Base-by-base conservation (phyloP, 2,797 vertebrate species). In the Hippoglossus hippoglossus region DNA sequence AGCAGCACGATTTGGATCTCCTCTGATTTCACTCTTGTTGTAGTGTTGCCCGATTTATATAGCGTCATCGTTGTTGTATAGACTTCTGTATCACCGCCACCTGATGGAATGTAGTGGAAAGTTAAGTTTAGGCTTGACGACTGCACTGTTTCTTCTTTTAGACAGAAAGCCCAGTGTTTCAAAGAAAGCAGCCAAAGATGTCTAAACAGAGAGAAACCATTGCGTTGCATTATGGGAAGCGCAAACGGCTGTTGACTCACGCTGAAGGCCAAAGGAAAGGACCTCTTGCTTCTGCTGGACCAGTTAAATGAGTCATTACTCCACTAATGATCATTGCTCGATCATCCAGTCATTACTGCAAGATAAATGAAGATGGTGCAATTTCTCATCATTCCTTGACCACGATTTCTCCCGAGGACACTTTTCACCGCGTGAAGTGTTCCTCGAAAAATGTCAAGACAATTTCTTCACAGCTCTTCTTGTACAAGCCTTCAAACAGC, bases 381-480 rank as follows among this genome's bases (percentile, higher is more conserved):
- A 44, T 78, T 53, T 49, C 22, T 66, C 55, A 64, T 54, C 19
- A 3, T 68, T 36, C 26, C 34, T 57, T 58, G 21, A 24, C 58
- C 58, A 34, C 46, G 59, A 2, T 44, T 69, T 68, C 71, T 46
- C 62, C 68, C 31, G 25, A n/a, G 51, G 16, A 69, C 39, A 67
- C n/a, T 34, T 73, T 63, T 78, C 50, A 60, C 59, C 25, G 36
- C 55, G 36, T 59, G 19, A 47, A 66, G 53, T 56, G 34, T 67
- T 77, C 52, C 64, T 46, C 52, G 44, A 75, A 87, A 87, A 72
- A 73, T 68, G 76, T 82, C 74, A 77, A 73, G 15, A 31, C 2
- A 1, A 19, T 51, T 64, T 73, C 60, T 67, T 41, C 65, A 36
- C 16, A 3, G 44, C 28, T 70, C 24, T 21, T 36, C 22, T 57